phyloP scores from a whole-genome alignment of 2,888 invertebrate species.

The Clivina fossor region DNA sequence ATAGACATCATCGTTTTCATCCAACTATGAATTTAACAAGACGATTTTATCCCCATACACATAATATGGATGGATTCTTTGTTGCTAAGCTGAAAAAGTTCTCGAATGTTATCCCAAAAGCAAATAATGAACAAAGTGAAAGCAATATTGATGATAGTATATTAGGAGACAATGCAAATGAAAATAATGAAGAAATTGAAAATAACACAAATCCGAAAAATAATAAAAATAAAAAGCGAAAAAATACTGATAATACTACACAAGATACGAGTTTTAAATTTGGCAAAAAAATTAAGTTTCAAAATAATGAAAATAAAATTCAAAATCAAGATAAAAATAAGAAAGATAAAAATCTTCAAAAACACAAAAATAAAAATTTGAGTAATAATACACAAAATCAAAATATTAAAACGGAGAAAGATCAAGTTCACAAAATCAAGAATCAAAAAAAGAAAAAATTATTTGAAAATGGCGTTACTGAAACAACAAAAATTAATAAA shows the following conservation, averaged over 20 bases:
- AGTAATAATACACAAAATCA: slow-evolving; percentile 37
- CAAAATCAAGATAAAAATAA: slow-evolving; percentile 3
- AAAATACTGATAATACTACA: slow-evolving; percentile 7
- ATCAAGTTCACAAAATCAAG: background rate
- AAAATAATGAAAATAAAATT: background rate
- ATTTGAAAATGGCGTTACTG: slow-evolving; percentile 19
- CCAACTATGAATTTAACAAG: slow-evolving; percentile 84
- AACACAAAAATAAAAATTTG: slow-evolving; percentile 21
- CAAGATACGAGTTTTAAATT: background rate
- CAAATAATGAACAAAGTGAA: slow-evolving; percentile 47
- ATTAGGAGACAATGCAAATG: slow-evolving; percentile 9
- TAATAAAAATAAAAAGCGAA: slow-evolving; percentile 46
- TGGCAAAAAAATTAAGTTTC: slow-evolving; percentile 5
- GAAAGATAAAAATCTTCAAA: slow-evolving; percentile 27
- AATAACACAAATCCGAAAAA: slow-evolving; percentile 33
- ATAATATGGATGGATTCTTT: slow-evolving; percentile 99
- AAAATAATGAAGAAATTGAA: slow-evolving; percentile 2
- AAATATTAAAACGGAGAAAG: slow-evolving; percentile 27
- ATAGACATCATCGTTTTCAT: slow-evolving; percentile 82
- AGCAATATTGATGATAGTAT: slow-evolving; percentile 43
- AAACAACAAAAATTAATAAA: slow-evolving; percentile 36
- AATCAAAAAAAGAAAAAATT: background rate
- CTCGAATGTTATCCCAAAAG: slow-evolving; percentile 71
- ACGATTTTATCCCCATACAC: slow-evolving; percentile 95
- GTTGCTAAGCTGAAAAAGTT: slow-evolving; percentile 98